Base-by-base conservation (phyloP, 2,888 invertebrate species). In the Dioctria rufipes region DNA sequence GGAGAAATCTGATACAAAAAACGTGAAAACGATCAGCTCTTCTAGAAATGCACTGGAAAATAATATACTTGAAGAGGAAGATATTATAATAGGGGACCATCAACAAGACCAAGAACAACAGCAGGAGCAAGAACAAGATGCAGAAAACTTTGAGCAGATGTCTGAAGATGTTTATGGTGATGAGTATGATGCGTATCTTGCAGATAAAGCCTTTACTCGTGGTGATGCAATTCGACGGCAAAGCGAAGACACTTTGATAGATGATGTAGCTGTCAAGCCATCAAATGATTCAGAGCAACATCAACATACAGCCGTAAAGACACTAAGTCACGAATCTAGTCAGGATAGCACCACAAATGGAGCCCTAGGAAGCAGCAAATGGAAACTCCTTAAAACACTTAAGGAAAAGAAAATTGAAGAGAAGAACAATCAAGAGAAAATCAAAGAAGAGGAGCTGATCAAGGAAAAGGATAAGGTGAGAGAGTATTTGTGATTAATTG, bases 321-420 rank as follows among this genome's bases (percentile, higher is more conserved):
- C 65, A 82, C 3, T 84, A 9, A 87, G 85, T 79, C 84, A 86
- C 75, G 87, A 88, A 42, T 90, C 86, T 82, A 89, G 87, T 86
- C 87, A 85, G 83, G 90, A 86, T 85, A 88, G 87, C 84, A 86
- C 66, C 85, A 86, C 84, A 87, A 91, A 90, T 60, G 91, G 91
- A 67, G 92, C 92, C 9, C 91, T 93, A 77, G 94, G 95, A 6
- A 96, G 96, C 86, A 96, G 96, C 86, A 96, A 96, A 88, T 97
- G 97, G 97, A 96, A 96, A 88, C 91, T 97, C 65, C 89, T 97
- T 3, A 97, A 96, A 89, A 96, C 96, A 1, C 89, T 97, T 43
- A 96, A 96, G 87, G 96, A 97, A 86, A 92, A 95, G 82, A 96
- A 97, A 90, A 95, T 96, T 3, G 96, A 96, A 88, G 96, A 96